These are phyloP conservation scores for Phrynocephalus versicolor DNA, from an alignment of 2,113 vertebrate genomes.

Conservation along the genomic window DNA sequence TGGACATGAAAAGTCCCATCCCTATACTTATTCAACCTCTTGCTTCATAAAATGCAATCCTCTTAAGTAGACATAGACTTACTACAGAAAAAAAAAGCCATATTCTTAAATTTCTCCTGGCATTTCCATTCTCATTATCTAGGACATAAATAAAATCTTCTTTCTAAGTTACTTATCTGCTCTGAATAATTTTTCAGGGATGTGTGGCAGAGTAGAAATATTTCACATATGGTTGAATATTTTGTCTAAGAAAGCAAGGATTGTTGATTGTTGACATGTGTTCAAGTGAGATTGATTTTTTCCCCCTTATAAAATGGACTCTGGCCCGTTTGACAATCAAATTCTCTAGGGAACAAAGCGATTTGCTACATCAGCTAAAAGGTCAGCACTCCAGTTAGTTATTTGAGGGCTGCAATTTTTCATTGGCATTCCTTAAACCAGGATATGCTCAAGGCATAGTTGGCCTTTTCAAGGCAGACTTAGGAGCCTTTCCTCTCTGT, in stretches of 20 bases:
- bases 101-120: rapidly evolving
- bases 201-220: constrained; percentile 15
- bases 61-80: background rate
- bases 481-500: constrained; percentile 27
- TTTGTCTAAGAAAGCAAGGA: constrained; percentile 5
- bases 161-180: background rate
- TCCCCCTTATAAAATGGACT: constrained; percentile 35
- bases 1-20: too few relatives aligned
- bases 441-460: constrained; percentile 38
- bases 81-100: background rate
- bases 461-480: constrained; percentile 52
- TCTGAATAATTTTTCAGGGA: rapidly evolving
- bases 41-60: background rate
- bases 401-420: constrained; percentile 56
- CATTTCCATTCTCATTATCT: background rate
- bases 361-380: constrained; percentile 57
- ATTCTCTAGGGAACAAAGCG: constrained; percentile 38
- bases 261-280: background rate
- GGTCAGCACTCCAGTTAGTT: constrained; percentile 59
- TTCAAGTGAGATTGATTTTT: constrained; percentile 44
- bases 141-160: background rate
- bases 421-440: constrained; percentile 44
- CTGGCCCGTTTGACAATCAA: constrained; percentile 44
- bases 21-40: background rate
- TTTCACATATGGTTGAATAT: constrained; percentile 29